Evolutionary conservation across 2,797 vertebrate genomes (phyloP).

Genomic region (Coregonus sp.): DNA sequence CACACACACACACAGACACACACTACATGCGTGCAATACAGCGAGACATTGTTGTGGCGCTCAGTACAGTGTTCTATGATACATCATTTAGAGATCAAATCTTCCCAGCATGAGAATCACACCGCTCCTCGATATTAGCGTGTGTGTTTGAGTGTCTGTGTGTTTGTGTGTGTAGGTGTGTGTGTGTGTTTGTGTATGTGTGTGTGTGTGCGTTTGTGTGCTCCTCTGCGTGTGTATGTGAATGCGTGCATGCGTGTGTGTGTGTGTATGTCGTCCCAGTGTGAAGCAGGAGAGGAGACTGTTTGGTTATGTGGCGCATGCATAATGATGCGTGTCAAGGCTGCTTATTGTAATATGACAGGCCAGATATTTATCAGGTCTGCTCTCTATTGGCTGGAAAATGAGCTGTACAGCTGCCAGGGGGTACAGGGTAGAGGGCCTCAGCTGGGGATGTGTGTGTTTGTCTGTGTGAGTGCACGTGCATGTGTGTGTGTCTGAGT

Average conservation of each 20-base stretch:
- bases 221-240: no score
- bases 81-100: conserved; percentile 52
- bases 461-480: conserved; percentile 14
- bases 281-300: conserved; percentile 62
- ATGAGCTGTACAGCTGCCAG: conserved; percentile 73
- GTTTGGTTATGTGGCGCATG: conserved; percentile 69
- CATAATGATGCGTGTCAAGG: conserved; percentile 79
- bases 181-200: no score
- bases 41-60: neutral
- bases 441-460: conserved; percentile 38
- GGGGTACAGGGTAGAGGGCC: conserved; percentile 49
- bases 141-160: no score
- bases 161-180: no score
- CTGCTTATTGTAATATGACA: conserved; percentile 81
- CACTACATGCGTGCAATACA: conserved; percentile 25
- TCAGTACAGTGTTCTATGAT: conserved; percentile 25
- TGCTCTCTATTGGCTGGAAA: conserved; percentile 69
- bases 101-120: conserved; percentile 40
- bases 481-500: neutral
- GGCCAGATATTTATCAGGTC: conserved; percentile 76
- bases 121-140: conserved; percentile 29
- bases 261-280: conserved; percentile 41
- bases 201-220: no score
- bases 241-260: no score
- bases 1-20: neutral